Conservation (phyloP, 2,888 invertebrate genomes). For the Pecten maximus region DNA sequence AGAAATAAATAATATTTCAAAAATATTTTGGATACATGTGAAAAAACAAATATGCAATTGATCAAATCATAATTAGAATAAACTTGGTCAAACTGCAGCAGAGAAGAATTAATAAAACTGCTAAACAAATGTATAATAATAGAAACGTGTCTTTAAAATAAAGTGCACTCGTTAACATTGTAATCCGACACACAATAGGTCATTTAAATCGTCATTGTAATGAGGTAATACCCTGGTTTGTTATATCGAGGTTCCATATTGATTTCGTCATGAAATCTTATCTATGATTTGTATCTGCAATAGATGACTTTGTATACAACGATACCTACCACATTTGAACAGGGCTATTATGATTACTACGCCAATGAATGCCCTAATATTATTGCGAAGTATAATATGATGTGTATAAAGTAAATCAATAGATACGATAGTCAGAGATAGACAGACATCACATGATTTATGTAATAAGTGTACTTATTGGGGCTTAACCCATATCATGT, state of each 20-base stretch:
- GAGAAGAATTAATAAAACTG: not conserved
- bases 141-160: not conserved
- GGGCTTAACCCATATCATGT: not conserved
- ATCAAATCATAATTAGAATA: too few species aligned
- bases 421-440: not conserved
- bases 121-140: not conserved
- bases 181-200: not conserved
- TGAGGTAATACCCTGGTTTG: constrained; percentile 24
- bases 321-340: constrained; percentile 19
- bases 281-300: not conserved
- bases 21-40: not conserved
- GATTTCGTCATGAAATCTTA: constrained; percentile 20
- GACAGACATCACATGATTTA: not conserved
- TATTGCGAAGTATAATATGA: not conserved
- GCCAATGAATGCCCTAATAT: not conserved
- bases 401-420: not conserved
- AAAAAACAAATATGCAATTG: too few species aligned
- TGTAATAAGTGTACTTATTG: not conserved
- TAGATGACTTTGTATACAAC: constrained; percentile 13
- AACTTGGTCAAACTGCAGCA: not conserved
- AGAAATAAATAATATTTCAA: not conserved
- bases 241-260: not conserved
- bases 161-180: not conserved
- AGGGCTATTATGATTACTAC: not conserved
- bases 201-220: not conserved